These are phyloP conservation scores for Sisor rabdophorus DNA, from an alignment of 2,113 vertebrate genomes.

Conservation along the genomic window DNA sequence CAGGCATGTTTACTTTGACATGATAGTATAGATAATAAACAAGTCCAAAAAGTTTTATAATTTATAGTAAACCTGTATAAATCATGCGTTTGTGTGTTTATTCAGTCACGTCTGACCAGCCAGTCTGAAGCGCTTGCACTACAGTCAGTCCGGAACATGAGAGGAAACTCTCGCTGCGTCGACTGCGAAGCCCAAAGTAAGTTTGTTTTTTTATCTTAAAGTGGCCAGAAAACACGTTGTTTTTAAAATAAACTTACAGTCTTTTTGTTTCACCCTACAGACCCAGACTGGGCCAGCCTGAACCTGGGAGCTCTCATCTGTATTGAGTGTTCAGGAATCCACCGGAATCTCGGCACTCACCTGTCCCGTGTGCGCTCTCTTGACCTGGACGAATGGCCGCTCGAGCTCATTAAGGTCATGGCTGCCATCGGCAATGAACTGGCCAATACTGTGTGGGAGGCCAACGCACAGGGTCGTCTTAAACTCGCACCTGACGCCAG, in stretches of 20 bases:
- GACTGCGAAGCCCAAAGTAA: slow-evolving; percentile 92
- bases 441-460: slow-evolving; percentile 94
- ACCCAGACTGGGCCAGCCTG: slow-evolving; percentile 94
- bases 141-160: slow-evolving; percentile 84
- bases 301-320: slow-evolving; percentile 97
- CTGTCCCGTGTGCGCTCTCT: slow-evolving; percentile 91
- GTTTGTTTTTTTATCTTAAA: slow-evolving; percentile 51
- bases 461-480: slow-evolving; percentile 79
- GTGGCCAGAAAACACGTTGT: neutral
- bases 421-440: slow-evolving; percentile 91
- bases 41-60: neutral
- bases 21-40: neutral
- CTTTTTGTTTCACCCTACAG: slow-evolving; percentile 54
- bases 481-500: slow-evolving; percentile 85
- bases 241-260: neutral
- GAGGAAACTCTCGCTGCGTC: slow-evolving; percentile 89
- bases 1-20: neutral
- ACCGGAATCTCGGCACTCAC: slow-evolving; percentile 93
- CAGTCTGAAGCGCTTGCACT: slow-evolving; percentile 93
- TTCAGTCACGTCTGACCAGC: slow-evolving; percentile 89
- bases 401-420: slow-evolving; percentile 95
- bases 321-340: slow-evolving; percentile 97
- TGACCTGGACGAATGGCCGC: slow-evolving; percentile 94
- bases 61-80: neutral
- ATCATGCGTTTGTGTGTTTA: slow-evolving; percentile 13